Base-by-base conservation (phyloP, 2,113 vertebrate genomes). In the Sialia sialis region DNA sequence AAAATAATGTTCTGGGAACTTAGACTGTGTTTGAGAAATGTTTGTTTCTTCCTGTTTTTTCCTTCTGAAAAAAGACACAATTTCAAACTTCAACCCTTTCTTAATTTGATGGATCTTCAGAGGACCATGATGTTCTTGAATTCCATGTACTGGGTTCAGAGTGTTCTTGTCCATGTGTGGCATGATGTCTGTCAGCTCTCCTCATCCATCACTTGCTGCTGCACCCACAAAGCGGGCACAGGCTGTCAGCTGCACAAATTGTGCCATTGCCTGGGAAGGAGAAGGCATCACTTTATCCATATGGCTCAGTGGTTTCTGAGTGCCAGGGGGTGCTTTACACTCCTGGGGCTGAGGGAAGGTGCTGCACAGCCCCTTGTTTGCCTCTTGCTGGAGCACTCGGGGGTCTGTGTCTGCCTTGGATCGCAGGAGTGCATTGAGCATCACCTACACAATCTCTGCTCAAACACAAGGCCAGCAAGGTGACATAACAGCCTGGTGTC, bases 381-480 rank as follows among this genome's bases (percentile, higher is more conserved):
- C 11, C 22, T 52, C 9, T 26, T 32, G 41, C n/a, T 62, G 52
- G 7, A 49, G 26, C 10, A 5, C 6, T 46, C 2, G 1, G 4
- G 16, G 26, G 38, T 1, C 34, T 34, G 6, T 34, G n/a, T 4
- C n/a, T 72, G 0, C 12, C 21, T 51, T 9, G 38, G 58, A 18
- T 12, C 43, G 12, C 19, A 43, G 0, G 14, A 27, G 8, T 4
- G 9, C 22, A 12, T 5, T 18, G 30, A 76, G 14, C n/a, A 32
- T 58, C 58, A 43, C 5, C 43, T n/a, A 2, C 41, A 56, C 0
- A 4, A 6, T 6, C 9, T 32, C 8, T 43, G 14, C 3, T 69
- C 75, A 44, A 21, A 60, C 51, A 13, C 12, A 54, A n/a, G 22
- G 14, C n/a, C 62, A 70, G 29, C 8, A 63, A 36, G 44, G 11